Conservation (phyloP, 2,888 invertebrate species). For the Cephonodes hylas region DNA sequence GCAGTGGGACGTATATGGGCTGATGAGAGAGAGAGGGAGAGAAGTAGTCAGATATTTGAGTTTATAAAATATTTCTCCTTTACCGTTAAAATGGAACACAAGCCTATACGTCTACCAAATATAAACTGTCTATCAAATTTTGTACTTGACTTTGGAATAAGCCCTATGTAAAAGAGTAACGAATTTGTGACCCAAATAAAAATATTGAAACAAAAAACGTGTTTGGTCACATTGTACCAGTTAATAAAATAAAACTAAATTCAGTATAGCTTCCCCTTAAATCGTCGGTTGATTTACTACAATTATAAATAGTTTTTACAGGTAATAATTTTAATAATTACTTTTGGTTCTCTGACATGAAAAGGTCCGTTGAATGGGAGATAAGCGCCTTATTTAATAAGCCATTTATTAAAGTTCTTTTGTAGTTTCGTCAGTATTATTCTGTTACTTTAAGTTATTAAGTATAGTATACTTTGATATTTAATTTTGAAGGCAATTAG, state of each 20-base stretch:
- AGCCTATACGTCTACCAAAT: too few species aligned
- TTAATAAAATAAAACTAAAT: not conserved
- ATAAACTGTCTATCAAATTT: too few species aligned
- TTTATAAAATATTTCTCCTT: too few species aligned
- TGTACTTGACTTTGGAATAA: too few species aligned
- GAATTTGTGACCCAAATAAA: too few species aligned
- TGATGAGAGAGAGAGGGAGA: too few species aligned
- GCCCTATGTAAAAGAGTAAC: too few species aligned
- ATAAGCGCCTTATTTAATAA: not conserved
- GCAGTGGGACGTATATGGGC: too few species aligned
- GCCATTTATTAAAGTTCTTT: not conserved
- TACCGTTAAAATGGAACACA: too few species aligned
- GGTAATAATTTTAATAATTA: slow-evolving; percentile 12
- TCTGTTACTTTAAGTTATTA: not conserved
- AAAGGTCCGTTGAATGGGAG: not conserved
- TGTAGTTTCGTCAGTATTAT: not conserved
- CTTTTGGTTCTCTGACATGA: not conserved
- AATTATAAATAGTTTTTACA: slow-evolving; percentile 20
- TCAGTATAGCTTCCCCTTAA: slow-evolving; percentile 33
- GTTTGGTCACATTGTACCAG: too few species aligned
- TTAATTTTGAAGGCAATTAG: not conserved
- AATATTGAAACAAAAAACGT: too few species aligned
- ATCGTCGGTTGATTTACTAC: slow-evolving; percentile 28
- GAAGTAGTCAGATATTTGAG: too few species aligned
- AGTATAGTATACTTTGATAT: not conserved